Conservation (phyloP, 2,888 invertebrate genomes). For the Trichogramma dendrolimi region DNA sequence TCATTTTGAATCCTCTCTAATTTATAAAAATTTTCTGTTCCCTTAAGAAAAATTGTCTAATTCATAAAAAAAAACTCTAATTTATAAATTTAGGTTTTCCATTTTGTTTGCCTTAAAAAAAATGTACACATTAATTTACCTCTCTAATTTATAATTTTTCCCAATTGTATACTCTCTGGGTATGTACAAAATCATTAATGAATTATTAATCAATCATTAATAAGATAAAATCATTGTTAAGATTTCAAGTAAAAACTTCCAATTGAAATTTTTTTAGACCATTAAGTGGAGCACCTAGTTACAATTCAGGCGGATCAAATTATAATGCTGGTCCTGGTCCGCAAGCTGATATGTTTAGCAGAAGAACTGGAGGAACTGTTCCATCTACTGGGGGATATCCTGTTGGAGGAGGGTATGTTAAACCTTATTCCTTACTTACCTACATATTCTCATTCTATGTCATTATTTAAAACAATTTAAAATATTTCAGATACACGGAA, state of each 20-base stretch:
- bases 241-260: constrained; percentile 8
- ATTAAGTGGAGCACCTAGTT: constrained; percentile 48
- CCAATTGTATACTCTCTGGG: too few species aligned
- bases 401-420: constrained; percentile 49
- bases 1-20: too few species aligned
- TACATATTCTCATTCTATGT: not conserved
- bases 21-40: too few species aligned
- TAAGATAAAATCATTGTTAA: too few species aligned
- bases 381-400: constrained; percentile 48
- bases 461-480: not conserved
- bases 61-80: too few species aligned
- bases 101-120: too few species aligned
- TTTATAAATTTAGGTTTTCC: too few species aligned
- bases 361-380: constrained; percentile 48
- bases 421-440: not conserved
- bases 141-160: too few species aligned
- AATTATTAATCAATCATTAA: too few species aligned
- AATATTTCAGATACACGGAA: constrained; percentile 46
- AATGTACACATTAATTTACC: too few species aligned
- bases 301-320: constrained; percentile 43
- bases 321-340: constrained; percentile 49
- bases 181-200: too few species aligned
- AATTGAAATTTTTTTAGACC: constrained; percentile 39
- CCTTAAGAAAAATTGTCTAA: too few species aligned
- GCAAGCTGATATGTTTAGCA: constrained; percentile 50